These are phyloP conservation scores for Empidonax alnorum DNA, from an alignment of 2,113 vertebrate genomes.

Conservation along the genomic window DNA sequence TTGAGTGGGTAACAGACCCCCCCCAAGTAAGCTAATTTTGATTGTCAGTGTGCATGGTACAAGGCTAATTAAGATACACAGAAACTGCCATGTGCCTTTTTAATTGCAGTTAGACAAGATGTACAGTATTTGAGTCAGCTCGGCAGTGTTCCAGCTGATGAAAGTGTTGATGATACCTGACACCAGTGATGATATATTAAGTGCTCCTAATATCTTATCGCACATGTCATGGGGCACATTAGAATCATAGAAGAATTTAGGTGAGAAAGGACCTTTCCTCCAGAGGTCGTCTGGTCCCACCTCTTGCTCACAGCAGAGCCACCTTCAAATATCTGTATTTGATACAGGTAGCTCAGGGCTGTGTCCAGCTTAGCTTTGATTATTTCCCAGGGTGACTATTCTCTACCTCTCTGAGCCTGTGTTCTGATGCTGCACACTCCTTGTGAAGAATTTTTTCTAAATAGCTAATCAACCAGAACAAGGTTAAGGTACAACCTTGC, in stretches of 20 bases:
- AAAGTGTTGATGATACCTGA: conserved; percentile 32
- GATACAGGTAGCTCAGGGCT: neutral
- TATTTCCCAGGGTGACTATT: neutral
- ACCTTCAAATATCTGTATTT: neutral
- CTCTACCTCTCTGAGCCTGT: neutral
- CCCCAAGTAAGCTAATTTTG: neutral
- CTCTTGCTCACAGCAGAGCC: neutral
- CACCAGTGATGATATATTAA: conserved; percentile 45
- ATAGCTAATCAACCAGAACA: neutral
- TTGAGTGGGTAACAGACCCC: neutral
- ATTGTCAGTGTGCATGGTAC: neutral
- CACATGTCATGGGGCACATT: neutral
- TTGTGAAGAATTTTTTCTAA: neutral
- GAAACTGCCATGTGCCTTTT: conserved; percentile 6
- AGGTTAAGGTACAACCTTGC: neutral
- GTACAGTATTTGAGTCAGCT: conserved; percentile 49
- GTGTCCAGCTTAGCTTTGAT: neutral
- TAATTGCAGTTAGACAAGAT: conserved; percentile 41
- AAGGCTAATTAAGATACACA: conserved; percentile 44
- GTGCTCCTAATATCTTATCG: conserved; percentile 2
- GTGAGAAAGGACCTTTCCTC: conserved; percentile 27
- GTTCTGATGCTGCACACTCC: neutral
- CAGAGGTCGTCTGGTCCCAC: neutral
- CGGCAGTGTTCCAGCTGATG: conserved; percentile 9
- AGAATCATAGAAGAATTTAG: neutral